Evolutionary conservation across 2,797 vertebrate genomes (phyloP).

Genomic region (Cossypha heuglini): DNA sequence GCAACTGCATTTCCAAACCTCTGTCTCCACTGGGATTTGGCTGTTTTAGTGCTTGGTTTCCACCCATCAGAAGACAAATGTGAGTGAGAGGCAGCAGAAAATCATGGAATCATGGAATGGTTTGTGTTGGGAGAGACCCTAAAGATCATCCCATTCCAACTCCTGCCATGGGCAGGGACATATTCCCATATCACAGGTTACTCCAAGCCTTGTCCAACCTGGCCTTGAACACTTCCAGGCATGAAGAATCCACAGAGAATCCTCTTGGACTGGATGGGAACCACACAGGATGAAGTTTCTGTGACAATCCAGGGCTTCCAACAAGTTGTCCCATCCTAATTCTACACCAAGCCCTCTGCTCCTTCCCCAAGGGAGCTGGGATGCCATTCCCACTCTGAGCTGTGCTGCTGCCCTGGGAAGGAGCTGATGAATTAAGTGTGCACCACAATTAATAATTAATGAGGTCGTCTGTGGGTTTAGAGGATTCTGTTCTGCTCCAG

Average conservation of each 20-base stretch:
- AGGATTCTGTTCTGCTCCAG: conserved; percentile 19
- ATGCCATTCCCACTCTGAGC: neutral
- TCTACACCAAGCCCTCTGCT: accelerated
- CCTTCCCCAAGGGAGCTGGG: neutral
- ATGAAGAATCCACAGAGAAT: neutral
- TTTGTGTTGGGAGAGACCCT: neutral
- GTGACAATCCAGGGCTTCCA: neutral
- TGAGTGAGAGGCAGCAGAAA: neutral
- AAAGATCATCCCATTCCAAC: neutral
- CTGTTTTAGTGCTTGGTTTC: neutral
- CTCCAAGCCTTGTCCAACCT: no score
- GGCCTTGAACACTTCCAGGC: neutral
- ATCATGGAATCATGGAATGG: neutral
- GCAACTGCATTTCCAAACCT: neutral
- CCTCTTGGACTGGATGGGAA: neutral
- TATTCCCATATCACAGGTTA: no score
- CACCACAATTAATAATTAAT: conserved; percentile 26
- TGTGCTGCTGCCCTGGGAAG: neutral
- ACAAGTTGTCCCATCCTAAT: accelerated
- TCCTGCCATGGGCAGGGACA: no score
- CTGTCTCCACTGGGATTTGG: neutral
- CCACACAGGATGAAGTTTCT: accelerated
- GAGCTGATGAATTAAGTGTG: conserved; percentile 6
- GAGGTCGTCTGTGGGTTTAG: neutral
- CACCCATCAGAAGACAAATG: neutral